A percentile compares a stretch with the other conserved stretches of the same genome.
phyloP scores from a whole-genome alignment of 2,888 invertebrate species.

The Argynnis bischoffii region DNA sequence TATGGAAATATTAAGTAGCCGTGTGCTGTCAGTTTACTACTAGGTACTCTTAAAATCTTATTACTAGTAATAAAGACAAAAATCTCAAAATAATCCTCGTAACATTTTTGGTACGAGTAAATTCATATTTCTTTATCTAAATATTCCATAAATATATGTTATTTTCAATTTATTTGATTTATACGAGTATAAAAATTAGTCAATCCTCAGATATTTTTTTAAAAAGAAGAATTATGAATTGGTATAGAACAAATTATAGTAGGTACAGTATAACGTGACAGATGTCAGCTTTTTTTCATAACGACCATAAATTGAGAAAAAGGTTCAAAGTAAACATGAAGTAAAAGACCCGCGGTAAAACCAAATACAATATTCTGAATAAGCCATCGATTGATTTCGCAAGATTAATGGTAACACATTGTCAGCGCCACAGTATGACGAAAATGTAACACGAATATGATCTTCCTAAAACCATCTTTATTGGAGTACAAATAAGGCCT shows the following conservation, averaged over 20 bases:
- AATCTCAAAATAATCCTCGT: too few species aligned
- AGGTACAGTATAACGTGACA: conserved; percentile 52
- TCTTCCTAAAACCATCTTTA: conserved; percentile 69
- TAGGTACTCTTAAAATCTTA: too few species aligned
- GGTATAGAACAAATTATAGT: conserved; percentile 28
- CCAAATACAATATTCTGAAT: conserved; percentile 81
- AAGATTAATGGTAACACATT: conserved; percentile 82
- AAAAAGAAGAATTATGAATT: conserved; percentile 16
- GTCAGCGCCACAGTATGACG: conserved; percentile 78
- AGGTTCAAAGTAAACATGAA: conserved; percentile 79
- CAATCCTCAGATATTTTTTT: background rate
- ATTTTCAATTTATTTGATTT: too few species aligned
- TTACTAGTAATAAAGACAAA: too few species aligned
- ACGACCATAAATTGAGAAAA: conserved; percentile 74
- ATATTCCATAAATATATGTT: too few species aligned
- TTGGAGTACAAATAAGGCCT: conserved; percentile 56
- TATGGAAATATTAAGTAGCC: too few species aligned
- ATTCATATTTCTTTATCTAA: too few species aligned
- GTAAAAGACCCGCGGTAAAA: conserved; percentile 74
- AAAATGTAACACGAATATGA: conserved; percentile 57
- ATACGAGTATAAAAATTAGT: background rate
- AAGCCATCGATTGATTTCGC: conserved; percentile 82
- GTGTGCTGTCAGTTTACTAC: too few species aligned
- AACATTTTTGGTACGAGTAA: too few species aligned
- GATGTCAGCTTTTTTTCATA: conserved; percentile 67